Conservation (phyloP, 2,113 vertebrate species). For the Chaetorhynchus papuensis region DNA sequence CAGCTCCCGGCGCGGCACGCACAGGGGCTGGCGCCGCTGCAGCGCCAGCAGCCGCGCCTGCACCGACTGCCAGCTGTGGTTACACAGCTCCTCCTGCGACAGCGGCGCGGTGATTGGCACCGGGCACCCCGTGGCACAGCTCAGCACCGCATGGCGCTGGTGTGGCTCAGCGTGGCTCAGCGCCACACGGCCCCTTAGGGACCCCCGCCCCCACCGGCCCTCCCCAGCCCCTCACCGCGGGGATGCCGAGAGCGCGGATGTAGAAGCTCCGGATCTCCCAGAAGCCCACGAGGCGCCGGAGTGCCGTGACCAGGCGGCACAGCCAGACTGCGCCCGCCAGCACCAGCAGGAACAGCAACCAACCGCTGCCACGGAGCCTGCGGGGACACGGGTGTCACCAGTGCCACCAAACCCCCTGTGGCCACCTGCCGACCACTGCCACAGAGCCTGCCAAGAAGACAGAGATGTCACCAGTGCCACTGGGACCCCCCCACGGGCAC, state of each 20-base stretch:
- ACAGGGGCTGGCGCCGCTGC: slow-evolving; percentile 97
- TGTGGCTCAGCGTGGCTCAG: rapidly evolving
- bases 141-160: rapidly evolving
- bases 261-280: slow-evolving; percentile 97
- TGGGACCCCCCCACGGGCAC: neutral
- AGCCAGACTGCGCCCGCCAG: slow-evolving; percentile 92
- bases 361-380: slow-evolving; percentile 86
- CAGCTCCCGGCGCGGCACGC: slow-evolving; percentile 92
- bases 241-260: slow-evolving; percentile 86
- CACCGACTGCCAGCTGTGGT: slow-evolving; percentile 95
- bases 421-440: neutral
- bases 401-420: neutral
- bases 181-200: rapidly evolving
- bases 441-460: neutral
- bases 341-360: slow-evolving; percentile 79
- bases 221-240: slow-evolving; percentile 74
- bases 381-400: neutral
- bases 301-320: slow-evolving; percentile 90
- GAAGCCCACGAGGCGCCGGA: slow-evolving; percentile 90
- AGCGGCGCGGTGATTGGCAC: rapidly evolving
- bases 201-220: rapidly evolving
- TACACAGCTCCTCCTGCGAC: slow-evolving; percentile 72
- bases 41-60: slow-evolving; percentile 85
- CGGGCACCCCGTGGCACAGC: rapidly evolving
- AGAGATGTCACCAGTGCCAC: neutral